phyloP scores from a whole-genome alignment of 2,113 vertebrate species.

The Monarcha castaneiventris region DNA sequence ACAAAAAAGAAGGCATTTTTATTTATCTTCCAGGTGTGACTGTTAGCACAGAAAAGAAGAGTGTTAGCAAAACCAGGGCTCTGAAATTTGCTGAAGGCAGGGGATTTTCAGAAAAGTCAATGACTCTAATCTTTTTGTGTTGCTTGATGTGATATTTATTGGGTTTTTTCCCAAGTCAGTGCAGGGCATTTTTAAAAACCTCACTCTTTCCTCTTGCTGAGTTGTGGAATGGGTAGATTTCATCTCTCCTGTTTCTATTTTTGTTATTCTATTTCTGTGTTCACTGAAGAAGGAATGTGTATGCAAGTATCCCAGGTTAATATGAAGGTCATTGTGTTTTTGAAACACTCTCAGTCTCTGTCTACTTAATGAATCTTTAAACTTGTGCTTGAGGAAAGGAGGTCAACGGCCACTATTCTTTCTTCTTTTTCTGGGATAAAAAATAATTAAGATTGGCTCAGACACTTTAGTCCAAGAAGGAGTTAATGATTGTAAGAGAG shows the following conservation, averaged over 20 bases:
- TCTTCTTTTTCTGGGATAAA: neutral
- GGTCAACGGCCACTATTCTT: neutral
- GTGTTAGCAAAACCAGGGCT: neutral
- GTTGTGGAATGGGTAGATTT: neutral
- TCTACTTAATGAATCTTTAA: neutral
- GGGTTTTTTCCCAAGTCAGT: neutral
- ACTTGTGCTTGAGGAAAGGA: neutral
- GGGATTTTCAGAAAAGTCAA: neutral
- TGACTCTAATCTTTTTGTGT: neutral
- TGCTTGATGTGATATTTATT: neutral
- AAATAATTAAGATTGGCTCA: neutral
- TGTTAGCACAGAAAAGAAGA: neutral
- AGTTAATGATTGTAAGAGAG: neutral
- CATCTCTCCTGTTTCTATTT: neutral
- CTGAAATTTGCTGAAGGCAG: neutral
- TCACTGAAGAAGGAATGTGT: neutral
- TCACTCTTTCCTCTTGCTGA: neutral
- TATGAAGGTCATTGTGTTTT: neutral
- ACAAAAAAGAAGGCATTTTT: neutral
- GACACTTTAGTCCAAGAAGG: neutral
- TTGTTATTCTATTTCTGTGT: neutral
- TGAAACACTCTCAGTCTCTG: neutral
- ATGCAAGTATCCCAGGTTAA: neutral
- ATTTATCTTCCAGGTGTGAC: neutral
- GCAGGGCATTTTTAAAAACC: neutral